Base-by-base conservation (phyloP, 2,797 vertebrate genomes). In the Harpagifer antarcticus region DNA sequence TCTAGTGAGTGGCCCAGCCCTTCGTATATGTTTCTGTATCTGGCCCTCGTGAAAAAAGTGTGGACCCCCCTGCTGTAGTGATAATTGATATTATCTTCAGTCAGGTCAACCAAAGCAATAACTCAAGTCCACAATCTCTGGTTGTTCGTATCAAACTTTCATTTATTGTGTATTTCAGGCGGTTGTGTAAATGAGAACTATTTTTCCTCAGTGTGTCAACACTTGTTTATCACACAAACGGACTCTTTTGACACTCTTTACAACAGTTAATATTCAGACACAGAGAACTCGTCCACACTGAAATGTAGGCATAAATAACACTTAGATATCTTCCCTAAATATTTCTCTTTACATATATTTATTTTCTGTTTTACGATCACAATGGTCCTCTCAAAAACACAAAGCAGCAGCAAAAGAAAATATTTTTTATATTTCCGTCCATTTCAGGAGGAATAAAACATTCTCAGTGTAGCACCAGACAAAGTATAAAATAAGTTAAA, bases 391-490 rank as follows among this genome's bases (percentile, higher is more conserved):
- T 56, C 20, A 42, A 27, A 68, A 82, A 86, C 78, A 53, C 75
- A 85, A 89, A 83, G 73, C 78, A 81, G 83, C 89, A 87, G 76
- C 81, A 76, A 86, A 86, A 84, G 66, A 68, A 74, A 67, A 76
- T 37, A 19, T 53, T 78, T 66, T 64, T 59, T 79, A 31, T n/a
- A 33, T 73, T 56, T 54, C 67, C 42, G 69, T 84, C 60, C 49
- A 20, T 61, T 61, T 65, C 63, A 37, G 56, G 83, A 80, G 85
- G 74, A 80, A 67, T 65, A 15, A 44, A 66, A 66, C 87, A 90
- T 85, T 90, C 84, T 84, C 44, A 85, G 87, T 85, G 79, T 82
- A 94, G 93, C 93, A 94, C 92, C 93, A 89, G 88, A 88, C 89
- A 81, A 48, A 75, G 76, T 89, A 86, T 62, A 87, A 86, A 92